Base-by-base conservation (phyloP, 1,140 invertebrate genomes). In the Pomacea maculata region DNA sequence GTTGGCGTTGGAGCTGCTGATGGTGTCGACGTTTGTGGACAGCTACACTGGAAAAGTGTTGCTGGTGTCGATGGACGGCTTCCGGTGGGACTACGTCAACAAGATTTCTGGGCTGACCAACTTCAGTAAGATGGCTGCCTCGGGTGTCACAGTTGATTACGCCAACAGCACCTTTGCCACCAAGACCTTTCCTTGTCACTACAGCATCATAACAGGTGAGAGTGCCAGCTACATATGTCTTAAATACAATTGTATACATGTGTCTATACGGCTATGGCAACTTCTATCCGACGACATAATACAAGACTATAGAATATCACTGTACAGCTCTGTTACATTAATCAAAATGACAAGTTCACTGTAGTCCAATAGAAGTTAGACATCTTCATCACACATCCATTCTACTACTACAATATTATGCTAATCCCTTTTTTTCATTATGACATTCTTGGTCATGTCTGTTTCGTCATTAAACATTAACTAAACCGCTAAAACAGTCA, bases 111-210 rank as follows among this genome's bases (percentile, higher is more conserved):
- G 68, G 0, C 88, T 85, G 17, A 87, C 91, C 29, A 88, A 91
- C 83, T 88, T 91, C 86, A 83, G 88, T 83, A 63, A 72, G 71
- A 57, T 92, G 74, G 84, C 90, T 14, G 71, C 78, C 45, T 78
- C 83, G 55, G 89, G 90, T 11, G 85, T 86, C 5, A 83, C 82
- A 63, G 85, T 89, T 70, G 80, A 80, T 29, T 90, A 84, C 68
- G 82, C 89, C 55, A 88, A 87, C 75, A 89, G 94, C 83, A 92
- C 94, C 25, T 96, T 95, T 90, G 92, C 93, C 0, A 95, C 95
- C 0, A 95, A 95, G 90, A 96, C 95, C 4, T 96, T 95, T 90
- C 94, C 95, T 4, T 95, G 95, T 91, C 95, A 96, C 90, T 95
- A 95, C 87, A 93, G 94, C 1, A 95, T 96, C 57, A 94, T 93